A percentile compares a stretch with the other conserved stretches of the same genome.
phyloP scores from a whole-genome alignment of 2,113 vertebrate genomes.

The Apeltes quadracus region DNA sequence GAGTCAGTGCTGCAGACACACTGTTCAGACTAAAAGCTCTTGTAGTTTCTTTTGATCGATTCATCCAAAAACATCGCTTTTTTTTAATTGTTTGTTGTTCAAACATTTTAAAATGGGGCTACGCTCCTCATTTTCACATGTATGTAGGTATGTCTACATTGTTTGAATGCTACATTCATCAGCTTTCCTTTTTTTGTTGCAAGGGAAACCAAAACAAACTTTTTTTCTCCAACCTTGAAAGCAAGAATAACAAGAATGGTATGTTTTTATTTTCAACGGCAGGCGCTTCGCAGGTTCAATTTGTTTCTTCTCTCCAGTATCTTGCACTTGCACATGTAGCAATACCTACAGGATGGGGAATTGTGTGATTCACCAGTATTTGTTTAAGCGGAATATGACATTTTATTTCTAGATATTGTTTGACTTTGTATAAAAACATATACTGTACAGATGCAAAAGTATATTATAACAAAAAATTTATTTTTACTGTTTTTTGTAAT shows the following conservation, averaged over 20 bases:
- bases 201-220: conserved; percentile 73
- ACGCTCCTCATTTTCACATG: conserved; percentile 53
- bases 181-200: conserved; percentile 65
- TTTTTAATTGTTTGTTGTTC: conserved; percentile 60
- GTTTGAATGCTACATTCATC: conserved; percentile 61
- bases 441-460: conserved; percentile 88
- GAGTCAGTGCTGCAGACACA: conserved; percentile 37
- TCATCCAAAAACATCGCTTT: conserved; percentile 60
- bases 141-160: conserved; percentile 54
- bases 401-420: conserved; percentile 85
- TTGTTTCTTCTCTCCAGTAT: conserved; percentile 83
- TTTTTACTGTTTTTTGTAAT: conserved; percentile 96
- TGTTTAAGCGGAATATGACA: conserved; percentile 83
- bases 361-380: conserved; percentile 83
- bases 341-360: conserved; percentile 83
- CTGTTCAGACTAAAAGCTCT: conserved; percentile 50
- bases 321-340: conserved; percentile 90
- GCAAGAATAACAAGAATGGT: conserved; percentile 77
- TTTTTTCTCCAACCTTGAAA: conserved; percentile 59
- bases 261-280: conserved; percentile 71
- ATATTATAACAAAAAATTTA: conserved; percentile 86
- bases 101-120: conserved; percentile 44
- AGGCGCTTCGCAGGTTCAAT: conserved; percentile 78
- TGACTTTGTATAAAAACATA: conserved; percentile 90
- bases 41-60: conserved; percentile 54